These are phyloP conservation scores for Cataglyphis cursor DNA, from an alignment of 2,888 invertebrate species.

Conservation along the genomic window DNA sequence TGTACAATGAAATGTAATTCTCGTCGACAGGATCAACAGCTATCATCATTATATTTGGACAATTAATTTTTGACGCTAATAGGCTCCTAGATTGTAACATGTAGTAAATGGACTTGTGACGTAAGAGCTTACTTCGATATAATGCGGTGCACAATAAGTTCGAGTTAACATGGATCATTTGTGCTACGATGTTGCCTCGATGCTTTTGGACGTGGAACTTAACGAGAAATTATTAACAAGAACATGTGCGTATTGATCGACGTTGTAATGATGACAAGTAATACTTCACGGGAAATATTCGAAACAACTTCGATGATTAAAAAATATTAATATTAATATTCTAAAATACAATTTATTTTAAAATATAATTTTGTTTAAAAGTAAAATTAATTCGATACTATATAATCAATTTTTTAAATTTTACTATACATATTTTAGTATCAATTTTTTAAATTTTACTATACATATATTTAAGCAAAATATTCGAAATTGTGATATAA, in stretches of 20 bases:
- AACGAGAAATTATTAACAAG: not conserved
- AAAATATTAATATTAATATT: conserved; percentile 15
- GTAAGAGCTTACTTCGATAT: conserved; percentile 33
- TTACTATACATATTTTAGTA: not conserved
- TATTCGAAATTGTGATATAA: not conserved
- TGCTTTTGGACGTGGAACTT: not conserved
- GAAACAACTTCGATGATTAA: not conserved
- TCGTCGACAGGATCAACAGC: not conserved
- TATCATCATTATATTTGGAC: not conserved
- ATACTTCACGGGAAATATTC: not conserved
- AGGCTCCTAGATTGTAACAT: conserved; percentile 29
- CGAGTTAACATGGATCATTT: conserved; percentile 30
- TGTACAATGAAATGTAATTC: not conserved
- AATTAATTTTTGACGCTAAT: conserved; percentile 34
- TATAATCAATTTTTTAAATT: not conserved
- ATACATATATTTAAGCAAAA: not conserved
- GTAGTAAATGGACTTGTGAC: conserved; percentile 4
- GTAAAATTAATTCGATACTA: not conserved
- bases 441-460: not conserved
- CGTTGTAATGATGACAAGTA: not conserved
- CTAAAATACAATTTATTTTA: not conserved
- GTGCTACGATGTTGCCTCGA: not conserved
- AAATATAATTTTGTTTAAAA: not conserved
- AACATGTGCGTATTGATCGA: not conserved
- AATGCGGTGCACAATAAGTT: conserved; percentile 13